A percentile compares a stretch with the other conserved stretches of the same genome.
phyloP scores from a whole-genome alignment of 2,113 vertebrate species.

The Melanostigma gelatinosum region DNA sequence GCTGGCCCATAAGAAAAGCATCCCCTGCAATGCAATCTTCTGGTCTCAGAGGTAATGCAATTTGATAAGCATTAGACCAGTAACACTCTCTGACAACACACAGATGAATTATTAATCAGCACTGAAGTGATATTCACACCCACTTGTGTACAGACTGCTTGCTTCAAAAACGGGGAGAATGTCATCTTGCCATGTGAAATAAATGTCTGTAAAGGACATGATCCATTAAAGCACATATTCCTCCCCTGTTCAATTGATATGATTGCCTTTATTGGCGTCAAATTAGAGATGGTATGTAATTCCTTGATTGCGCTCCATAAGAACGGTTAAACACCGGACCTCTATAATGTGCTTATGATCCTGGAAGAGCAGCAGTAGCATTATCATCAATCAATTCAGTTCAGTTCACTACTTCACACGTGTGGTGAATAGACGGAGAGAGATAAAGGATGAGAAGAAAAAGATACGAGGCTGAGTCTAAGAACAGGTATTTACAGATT shows the following conservation, averaged over 20 bases:
- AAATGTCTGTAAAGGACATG: background rate
- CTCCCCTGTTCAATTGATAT: background rate
- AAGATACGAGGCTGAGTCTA: background rate
- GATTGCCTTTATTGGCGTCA: conserved; percentile 21
- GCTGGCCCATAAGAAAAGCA: conserved; percentile 38
- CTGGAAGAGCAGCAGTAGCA: conserved; percentile 7
- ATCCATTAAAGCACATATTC: background rate
- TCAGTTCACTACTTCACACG: background rate
- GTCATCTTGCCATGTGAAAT: background rate
- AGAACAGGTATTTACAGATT: conserved; percentile 27
- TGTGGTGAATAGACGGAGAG: background rate
- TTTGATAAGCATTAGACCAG: conserved; percentile 38
- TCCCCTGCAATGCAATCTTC: conserved; percentile 11
- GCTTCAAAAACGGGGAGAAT: background rate
- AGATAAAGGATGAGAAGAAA: background rate
- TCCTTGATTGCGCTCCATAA: conserved; percentile 21
- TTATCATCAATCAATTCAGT: conserved; percentile 36
- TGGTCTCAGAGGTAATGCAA: conserved; percentile 34
- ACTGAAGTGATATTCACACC: conserved; percentile 45
- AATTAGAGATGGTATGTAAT: conserved; percentile 25
- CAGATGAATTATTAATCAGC: conserved; percentile 59
- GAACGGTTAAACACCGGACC: conserved; percentile 47
- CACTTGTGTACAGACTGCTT: conserved; percentile 5
- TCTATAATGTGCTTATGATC: conserved; percentile 45
- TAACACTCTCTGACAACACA: conserved; percentile 41